These are phyloP conservation scores for Leucophenga varia DNA, from an alignment of 1,140 invertebrate species.

Conservation along the genomic window DNA sequence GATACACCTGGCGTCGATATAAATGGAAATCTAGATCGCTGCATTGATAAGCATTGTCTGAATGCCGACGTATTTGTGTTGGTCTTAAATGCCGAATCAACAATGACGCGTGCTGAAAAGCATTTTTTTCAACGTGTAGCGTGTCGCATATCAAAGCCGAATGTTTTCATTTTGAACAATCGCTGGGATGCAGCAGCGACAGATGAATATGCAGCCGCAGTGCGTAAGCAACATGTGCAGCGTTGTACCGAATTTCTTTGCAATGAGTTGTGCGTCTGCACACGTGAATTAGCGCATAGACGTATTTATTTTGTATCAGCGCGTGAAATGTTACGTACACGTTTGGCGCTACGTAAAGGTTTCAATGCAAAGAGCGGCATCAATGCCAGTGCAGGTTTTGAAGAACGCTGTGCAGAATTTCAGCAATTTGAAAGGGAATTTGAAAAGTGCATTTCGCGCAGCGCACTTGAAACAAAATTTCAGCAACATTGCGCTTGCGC, in stretches of 20 bases:
- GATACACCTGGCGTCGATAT: constrained; percentile 99
- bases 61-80: constrained; percentile 99
- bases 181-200: constrained; percentile 96
- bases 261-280: constrained; percentile 90
- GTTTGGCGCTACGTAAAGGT: constrained; percentile 65
- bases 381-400: constrained; percentile 85
- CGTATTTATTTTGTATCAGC: constrained; percentile 98
- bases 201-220: constrained; percentile 86
- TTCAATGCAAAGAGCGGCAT: constrained; percentile 59
- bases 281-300: constrained; percentile 75
- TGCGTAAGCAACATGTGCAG: constrained; percentile 84
- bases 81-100: constrained; percentile 98
- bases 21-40: constrained; percentile 94
- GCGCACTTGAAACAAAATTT: constrained; percentile 97
- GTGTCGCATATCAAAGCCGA: constrained; percentile 93
- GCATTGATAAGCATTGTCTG: constrained; percentile 98
- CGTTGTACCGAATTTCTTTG: constrained; percentile 90
- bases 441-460: constrained; percentile 96
- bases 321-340: constrained; percentile 82
- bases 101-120: constrained; percentile 82
- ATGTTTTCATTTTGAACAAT: constrained; percentile 99
- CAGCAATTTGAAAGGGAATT: constrained; percentile 97
- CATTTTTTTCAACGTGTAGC: constrained; percentile 99
- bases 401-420: constrained; percentile 91
- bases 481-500: constrained; percentile 93